Conservation (phyloP, 2,113 vertebrate species). For the Pyrgilauda ruficollis region DNA sequence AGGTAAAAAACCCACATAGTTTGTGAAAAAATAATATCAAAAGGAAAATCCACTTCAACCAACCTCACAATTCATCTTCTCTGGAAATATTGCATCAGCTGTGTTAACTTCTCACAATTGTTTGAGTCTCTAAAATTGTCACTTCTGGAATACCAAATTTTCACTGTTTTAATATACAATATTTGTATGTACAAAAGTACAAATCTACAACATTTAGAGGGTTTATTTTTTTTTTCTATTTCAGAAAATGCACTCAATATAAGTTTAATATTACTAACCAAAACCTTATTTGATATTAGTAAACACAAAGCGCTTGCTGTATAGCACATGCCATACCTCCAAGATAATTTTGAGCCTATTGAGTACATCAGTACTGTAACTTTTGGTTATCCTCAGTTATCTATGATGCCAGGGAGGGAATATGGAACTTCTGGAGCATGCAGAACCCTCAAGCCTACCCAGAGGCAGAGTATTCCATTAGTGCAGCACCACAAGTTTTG, state of each 20-base stretch:
- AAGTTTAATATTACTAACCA: not conserved
- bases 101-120: not conserved
- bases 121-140: not conserved
- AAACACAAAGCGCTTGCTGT: not conserved
- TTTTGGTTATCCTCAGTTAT: not conserved
- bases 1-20: not conserved
- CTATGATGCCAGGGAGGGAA: not conserved
- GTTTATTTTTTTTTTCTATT: not conserved
- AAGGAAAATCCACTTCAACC: not conserved
- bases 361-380: not conserved
- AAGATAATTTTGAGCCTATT: not conserved
- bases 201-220: not conserved
- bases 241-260: not conserved
- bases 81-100: not conserved
- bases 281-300: not conserved
- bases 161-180: not conserved
- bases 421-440: not conserved
- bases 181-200: not conserved
- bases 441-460: not conserved
- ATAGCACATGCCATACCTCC: not conserved
- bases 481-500: not conserved
- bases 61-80: not conserved
- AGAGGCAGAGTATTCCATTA: not conserved
- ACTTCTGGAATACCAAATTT: not conserved
- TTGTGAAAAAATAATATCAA: not conserved